These are phyloP conservation scores for Loxodonta africana DNA, from an alignment of 2,113 vertebrate genomes.

Conservation along the genomic window DNA sequence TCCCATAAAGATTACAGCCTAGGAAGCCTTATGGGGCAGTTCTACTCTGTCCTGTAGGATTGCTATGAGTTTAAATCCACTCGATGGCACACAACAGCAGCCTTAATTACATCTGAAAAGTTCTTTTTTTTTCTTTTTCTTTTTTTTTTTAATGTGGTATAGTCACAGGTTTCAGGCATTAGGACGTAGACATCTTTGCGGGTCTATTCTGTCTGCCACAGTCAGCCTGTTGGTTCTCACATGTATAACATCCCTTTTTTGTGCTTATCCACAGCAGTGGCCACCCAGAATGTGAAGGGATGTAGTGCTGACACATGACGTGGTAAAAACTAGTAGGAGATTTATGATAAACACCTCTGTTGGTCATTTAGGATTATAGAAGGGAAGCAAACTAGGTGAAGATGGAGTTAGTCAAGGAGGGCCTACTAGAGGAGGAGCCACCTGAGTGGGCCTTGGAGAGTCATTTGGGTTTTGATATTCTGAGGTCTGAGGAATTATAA, in stretches of 20 bases:
- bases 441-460: not conserved
- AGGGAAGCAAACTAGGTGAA: not conserved
- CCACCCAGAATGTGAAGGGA: not conserved
- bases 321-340: not conserved
- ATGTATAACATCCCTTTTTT: not conserved
- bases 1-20: no score
- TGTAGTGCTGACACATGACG: not conserved
- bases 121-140: no score
- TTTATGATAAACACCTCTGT: not conserved
- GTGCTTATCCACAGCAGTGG: accelerated
- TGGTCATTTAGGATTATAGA: not conserved
- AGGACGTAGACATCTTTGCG: no score
- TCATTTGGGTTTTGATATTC: not conserved
- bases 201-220: not conserved
- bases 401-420: not conserved
- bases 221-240: not conserved
- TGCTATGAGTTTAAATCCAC: no score
- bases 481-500: not conserved
- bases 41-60: no score
- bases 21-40: no score
- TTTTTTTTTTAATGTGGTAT: no score
- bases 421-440: not conserved
- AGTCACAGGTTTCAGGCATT: no score
- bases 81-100: no score
- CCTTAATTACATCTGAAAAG: no score